Evolutionary conservation across 2,797 vertebrate species (phyloP).

Genomic region (Gephyroberyx darwinii): DNA sequence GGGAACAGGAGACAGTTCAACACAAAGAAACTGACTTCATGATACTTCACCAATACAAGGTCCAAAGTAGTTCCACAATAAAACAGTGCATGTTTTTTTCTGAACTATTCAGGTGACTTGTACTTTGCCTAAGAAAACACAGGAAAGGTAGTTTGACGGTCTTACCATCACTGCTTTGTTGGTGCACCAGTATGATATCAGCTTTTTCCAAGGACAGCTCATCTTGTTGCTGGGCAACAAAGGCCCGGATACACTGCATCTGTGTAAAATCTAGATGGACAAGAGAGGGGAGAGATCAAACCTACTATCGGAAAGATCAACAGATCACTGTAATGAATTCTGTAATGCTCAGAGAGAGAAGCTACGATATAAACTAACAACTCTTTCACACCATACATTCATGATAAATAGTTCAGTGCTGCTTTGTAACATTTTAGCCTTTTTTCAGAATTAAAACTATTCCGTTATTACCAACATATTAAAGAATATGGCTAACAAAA

Average conservation of each 20-base stretch:
- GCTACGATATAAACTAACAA: no score
- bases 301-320: background rate
- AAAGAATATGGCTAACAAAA: background rate
- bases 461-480: no score
- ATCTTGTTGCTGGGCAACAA: conserved; percentile 91
- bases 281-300: conserved; percentile 31
- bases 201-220: conserved; percentile 95
- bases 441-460: no score
- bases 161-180: conserved; percentile 91
- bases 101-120: background rate
- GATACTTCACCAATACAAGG: background rate
- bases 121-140: background rate
- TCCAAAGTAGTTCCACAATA: background rate
- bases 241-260: conserved; percentile 91
- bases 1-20: conserved; percentile 5
- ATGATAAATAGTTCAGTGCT: no score
- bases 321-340: background rate
- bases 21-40: background rate
- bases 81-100: background rate
- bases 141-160: background rate
- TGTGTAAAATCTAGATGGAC: conserved; percentile 84
- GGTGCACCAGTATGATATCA: conserved; percentile 89
- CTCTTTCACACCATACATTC: no score
- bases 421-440: no score
- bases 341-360: background rate